A percentile compares a stretch with the other conserved stretches of the same genome.
phyloP scores from a whole-genome alignment of 2,797 vertebrate genomes.

The Peromyscus nudipes region DNA sequence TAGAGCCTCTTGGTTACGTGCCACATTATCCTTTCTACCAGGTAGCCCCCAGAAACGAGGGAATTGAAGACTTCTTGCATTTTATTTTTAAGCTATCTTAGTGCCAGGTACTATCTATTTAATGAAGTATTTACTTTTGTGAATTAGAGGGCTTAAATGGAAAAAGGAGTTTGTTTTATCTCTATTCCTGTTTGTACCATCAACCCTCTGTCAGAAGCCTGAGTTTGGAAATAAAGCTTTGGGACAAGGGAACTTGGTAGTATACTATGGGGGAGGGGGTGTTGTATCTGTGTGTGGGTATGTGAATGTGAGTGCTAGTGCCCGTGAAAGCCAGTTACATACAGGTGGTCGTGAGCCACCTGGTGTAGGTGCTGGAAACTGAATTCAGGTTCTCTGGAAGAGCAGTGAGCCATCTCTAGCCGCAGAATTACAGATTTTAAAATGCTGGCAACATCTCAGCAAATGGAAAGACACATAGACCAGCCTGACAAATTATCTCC shows the following conservation, averaged over 20 bases:
- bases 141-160: constrained; percentile 37
- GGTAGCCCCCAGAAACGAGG: not conserved
- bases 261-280: not conserved
- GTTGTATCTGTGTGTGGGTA: not conserved
- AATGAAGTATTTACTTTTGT: constrained; percentile 38
- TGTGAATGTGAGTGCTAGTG: not conserved
- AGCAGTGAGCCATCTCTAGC: not conserved
- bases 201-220: constrained; percentile 24
- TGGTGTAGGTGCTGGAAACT: not conserved
- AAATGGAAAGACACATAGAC: constrained; percentile 14
- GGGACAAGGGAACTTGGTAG: constrained; percentile 40
- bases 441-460: constrained; percentile 20
- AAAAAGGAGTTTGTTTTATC: not conserved
- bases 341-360: not conserved
- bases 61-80: constrained; percentile 59
- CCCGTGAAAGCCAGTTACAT: not conserved
- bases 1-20: not conserved
- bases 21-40: constrained; percentile 4
- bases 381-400: not conserved
- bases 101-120: not conserved
- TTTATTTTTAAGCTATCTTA: constrained; percentile 45
- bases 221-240: constrained; percentile 24
- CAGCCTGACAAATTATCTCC: constrained; percentile 6
- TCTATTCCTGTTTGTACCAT: constrained; percentile 50
- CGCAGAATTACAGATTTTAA: not conserved